Evolutionary conservation across 2,888 invertebrate genomes (phyloP), one percentile per base, ranked within the genome.

Genomic region (Drosophila prostipennis): DNA sequence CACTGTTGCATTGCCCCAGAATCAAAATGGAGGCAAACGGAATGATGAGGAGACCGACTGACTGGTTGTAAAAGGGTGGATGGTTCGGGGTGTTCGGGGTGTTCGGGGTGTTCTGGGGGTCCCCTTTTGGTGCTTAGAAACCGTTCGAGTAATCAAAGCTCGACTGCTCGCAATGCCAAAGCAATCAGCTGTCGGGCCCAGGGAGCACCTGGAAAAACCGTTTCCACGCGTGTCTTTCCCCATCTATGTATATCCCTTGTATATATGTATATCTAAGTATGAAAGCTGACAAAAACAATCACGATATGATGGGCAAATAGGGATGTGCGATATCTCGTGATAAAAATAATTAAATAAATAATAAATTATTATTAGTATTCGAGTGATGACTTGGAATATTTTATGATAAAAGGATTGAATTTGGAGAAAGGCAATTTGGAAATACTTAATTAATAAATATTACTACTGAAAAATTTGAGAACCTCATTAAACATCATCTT

Each of bases 141-240:
- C 81, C 77, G 77, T 87, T 85, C 58, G 72, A 79, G 85, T 81
- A 87, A 87, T 87, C 82, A 87, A 85, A 83, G 87, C 87, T 84
- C 59, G 60, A 69, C 74, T 77, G 53, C 69, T 72, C 23, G 51
- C 74, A 80, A 72, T 72, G 68, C 80, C 48, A 57, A 79, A 82
- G 86, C 80, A 81, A 85, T 81, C 83, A 79, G 56, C 48, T 57
- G 26, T 56, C 57, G 57, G 71, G 34, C 53, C 36, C 53, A 69
- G 57, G 61, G 77, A 84, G 74, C 79, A 80, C 77, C 86, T 80
- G 86, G 60, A 75, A 80, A 60, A 85, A 81, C 79, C 81, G 67
- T 58, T 74, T 34, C 59, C 55, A 32, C 48, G 48, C 16, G 16
- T 16, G 6, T 37, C 39, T 43, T 53, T 13, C 29, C n/a, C 26